These are phyloP conservation scores for Hemicrepidius hirtus DNA, from an alignment of 2,888 invertebrate species.

Conservation along the genomic window DNA sequence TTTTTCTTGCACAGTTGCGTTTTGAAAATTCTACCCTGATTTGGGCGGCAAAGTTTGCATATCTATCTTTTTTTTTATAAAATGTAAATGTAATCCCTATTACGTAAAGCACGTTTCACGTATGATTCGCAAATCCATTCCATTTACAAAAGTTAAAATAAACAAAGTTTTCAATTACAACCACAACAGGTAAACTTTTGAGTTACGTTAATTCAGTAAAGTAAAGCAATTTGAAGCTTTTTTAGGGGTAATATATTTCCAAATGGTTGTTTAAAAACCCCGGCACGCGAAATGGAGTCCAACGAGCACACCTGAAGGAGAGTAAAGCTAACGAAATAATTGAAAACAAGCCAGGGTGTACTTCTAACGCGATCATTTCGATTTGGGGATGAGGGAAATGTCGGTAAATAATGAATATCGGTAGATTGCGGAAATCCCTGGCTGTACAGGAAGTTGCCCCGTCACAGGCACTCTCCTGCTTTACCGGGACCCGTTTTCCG, in stretches of 20 bases:
- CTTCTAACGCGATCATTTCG: slow-evolving; percentile 55
- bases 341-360: slow-evolving; percentile 38
- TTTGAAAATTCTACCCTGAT: too few relatives aligned
- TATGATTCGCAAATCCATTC: too few relatives aligned
- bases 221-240: slow-evolving; percentile 4
- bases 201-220: slow-evolving; percentile 7
- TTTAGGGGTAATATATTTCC: slow-evolving; percentile 5
- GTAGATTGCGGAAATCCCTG: slow-evolving; percentile 69
- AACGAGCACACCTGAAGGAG: neutral
- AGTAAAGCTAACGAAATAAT: slow-evolving; percentile 36
- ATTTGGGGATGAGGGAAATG: slow-evolving; percentile 59
- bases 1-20: too few relatives aligned
- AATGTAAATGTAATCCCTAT: too few relatives aligned
- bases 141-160: neutral
- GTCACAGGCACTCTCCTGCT: slow-evolving; percentile 65
- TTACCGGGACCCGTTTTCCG: slow-evolving; percentile 51
- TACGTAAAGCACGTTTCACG: too few relatives aligned
- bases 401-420: slow-evolving; percentile 69
- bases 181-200: slow-evolving; percentile 9
- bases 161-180: neutral
- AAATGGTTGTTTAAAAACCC: slow-evolving; percentile 22
- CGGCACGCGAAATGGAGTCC: neutral
- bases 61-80: too few relatives aligned
- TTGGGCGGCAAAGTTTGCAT: too few relatives aligned
- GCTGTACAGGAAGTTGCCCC: slow-evolving; percentile 68